These are phyloP conservation scores for Cichladusa arquata DNA, from an alignment of 2,113 vertebrate genomes.

Conservation along the genomic window DNA sequence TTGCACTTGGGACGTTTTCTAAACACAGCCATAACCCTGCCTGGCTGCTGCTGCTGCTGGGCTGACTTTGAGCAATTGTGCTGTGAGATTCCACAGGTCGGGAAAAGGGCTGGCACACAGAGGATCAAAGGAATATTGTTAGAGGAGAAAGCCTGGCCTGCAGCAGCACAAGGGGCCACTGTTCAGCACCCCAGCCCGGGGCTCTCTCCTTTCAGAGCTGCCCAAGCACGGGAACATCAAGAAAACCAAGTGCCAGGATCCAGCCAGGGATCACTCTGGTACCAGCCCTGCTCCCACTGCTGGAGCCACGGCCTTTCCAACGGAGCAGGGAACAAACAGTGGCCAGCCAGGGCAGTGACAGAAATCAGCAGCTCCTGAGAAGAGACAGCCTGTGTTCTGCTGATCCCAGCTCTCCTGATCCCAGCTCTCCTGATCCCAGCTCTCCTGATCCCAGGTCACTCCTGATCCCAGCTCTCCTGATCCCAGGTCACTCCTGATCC, in stretches of 20 bases:
- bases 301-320: neutral
- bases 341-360: neutral
- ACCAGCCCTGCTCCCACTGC: neutral
- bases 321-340: neutral
- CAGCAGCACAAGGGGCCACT: constrained; percentile 41
- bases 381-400: neutral
- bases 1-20: neutral
- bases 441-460: neutral
- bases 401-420: neutral
- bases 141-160: neutral
- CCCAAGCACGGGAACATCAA: neutral
- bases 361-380: neutral
- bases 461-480: no score
- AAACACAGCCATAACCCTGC: neutral
- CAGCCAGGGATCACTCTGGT: neutral
- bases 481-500: neutral
- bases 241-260: constrained; percentile 36
- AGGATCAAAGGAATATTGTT: constrained; percentile 61
- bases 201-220: constrained; percentile 20
- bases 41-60: neutral
- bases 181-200: neutral
- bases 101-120: neutral
- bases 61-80: neutral
- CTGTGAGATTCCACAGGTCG: neutral
- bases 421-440: neutral